Conservation (phyloP, 2,797 vertebrate species). For the Galagoides demidoff region DNA sequence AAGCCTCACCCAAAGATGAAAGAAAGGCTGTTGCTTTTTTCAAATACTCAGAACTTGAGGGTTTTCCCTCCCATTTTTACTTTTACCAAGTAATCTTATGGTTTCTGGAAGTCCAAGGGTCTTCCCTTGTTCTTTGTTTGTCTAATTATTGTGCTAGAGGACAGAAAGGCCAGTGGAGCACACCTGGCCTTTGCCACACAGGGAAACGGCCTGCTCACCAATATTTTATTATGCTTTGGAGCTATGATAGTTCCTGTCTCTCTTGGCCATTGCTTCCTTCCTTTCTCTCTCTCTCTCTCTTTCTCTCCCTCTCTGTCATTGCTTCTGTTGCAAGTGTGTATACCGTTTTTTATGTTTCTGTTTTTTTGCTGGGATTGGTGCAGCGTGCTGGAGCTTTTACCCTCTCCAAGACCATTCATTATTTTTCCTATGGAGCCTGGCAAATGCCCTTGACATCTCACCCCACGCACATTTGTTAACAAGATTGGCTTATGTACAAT, state of each 20-base stretch:
- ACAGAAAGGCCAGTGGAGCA: neutral
- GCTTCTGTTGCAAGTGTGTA: neutral
- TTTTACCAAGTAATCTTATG: neutral
- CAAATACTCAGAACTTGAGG: neutral
- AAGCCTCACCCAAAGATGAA: neutral
- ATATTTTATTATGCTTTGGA: neutral
- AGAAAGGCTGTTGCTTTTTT: neutral
- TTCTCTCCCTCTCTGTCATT: neutral
- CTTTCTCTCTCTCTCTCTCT: neutral
- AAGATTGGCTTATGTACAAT: neutral
- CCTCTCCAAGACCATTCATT: neutral
- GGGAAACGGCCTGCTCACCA: neutral
- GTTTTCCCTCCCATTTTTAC: neutral
- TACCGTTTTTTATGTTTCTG: neutral
- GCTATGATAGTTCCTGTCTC: neutral
- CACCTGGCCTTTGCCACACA: neutral
- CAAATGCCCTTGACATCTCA: neutral
- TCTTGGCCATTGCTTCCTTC: neutral
- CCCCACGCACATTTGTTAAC: neutral
- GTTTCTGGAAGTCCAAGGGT: conserved; percentile 11
- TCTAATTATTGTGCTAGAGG: conserved; percentile 23
- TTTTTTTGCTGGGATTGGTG: neutral
- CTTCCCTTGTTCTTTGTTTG: conserved; percentile 32
- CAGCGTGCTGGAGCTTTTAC: neutral
- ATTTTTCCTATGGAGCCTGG: neutral